Conservation (phyloP, 1,140 invertebrate genomes). For the Pentalonia nigronervosa region DNA sequence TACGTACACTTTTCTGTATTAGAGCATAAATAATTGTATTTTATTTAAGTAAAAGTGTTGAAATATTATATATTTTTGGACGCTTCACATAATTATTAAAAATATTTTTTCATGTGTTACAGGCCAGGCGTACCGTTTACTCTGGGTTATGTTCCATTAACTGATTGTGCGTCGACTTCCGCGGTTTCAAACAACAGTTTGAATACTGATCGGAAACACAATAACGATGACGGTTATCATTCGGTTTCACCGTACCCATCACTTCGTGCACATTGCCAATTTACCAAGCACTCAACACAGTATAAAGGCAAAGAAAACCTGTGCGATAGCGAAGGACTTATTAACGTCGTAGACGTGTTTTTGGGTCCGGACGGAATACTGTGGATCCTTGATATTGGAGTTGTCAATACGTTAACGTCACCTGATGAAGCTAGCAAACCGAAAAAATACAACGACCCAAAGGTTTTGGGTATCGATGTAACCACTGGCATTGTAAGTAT, state of each 20-base stretch:
- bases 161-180: not conserved
- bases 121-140: constrained; percentile 26
- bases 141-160: constrained; percentile 5
- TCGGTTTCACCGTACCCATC: not conserved
- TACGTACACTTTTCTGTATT: not conserved
- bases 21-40: not conserved
- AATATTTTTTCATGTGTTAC: not conserved
- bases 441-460: not conserved
- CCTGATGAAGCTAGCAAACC: not conserved
- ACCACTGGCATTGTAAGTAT: constrained; percentile 5
- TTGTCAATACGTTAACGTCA: not conserved
- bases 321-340: not conserved
- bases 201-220: not conserved
- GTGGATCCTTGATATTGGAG: not conserved
- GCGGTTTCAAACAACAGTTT: not conserved
- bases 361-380: constrained; percentile 14
- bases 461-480: constrained; percentile 16
- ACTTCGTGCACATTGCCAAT: not conserved
- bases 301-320: not conserved
- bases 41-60: not conserved
- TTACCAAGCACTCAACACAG: not conserved
- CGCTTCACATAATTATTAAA: not conserved
- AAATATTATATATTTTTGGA: not conserved
- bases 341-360: not conserved
- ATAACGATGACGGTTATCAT: not conserved